Evolutionary conservation across 2,888 invertebrate genomes (phyloP).

Genomic region (Andricus quercusramuli): DNA sequence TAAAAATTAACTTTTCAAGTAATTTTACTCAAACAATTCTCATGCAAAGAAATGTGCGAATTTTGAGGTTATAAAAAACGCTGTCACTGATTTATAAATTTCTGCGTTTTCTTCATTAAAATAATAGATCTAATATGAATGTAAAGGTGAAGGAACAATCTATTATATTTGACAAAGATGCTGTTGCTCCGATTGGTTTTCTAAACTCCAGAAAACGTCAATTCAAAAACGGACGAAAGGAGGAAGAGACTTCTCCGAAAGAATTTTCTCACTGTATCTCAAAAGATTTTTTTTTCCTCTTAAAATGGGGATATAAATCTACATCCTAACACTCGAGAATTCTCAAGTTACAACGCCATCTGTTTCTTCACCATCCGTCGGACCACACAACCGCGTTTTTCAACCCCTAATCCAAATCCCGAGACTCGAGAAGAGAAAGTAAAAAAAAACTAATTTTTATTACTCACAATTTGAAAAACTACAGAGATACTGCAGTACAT

Average conservation of each 20-base stretch:
- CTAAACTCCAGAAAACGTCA: not conserved
- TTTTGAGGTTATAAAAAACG: not conserved
- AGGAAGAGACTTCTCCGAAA: not conserved
- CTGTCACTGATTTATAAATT: not conserved
- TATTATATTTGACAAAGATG: not conserved
- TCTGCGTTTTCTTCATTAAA: not conserved
- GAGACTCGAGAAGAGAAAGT: not conserved
- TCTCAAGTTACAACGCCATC: constrained; percentile 1
- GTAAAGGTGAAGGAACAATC: not conserved
- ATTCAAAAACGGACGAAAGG: not conserved
- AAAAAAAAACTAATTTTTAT: not conserved
- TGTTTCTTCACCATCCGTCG: constrained; percentile 21
- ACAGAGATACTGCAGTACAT: constrained; percentile 57
- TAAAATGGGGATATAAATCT: not conserved
- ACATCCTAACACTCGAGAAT: not conserved
- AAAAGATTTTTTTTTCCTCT: not conserved
- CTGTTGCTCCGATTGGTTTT: not conserved
- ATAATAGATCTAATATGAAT: not conserved
- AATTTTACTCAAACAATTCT: no score
- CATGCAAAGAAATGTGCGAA: not conserved
- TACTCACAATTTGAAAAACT: constrained; percentile 64
- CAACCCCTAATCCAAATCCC: not conserved
- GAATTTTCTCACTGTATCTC: not conserved
- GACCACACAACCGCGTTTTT: not conserved
- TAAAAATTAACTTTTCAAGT: no score